Evolutionary conservation across 2,113 vertebrate genomes (phyloP).

Genomic region (Colistium nudipinnis): DNA sequence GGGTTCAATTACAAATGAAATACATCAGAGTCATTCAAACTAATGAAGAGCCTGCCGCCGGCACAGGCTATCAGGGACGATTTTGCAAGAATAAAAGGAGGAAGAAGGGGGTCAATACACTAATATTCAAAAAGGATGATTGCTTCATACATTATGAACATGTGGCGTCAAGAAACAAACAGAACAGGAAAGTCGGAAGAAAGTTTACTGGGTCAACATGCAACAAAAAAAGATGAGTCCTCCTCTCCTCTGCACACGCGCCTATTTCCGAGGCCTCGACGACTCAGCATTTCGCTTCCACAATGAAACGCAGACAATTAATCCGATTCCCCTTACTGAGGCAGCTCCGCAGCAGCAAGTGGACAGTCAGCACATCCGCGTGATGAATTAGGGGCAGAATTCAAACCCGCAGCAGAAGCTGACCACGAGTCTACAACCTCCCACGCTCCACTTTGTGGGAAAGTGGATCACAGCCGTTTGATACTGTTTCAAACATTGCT

Average conservation of each 20-base stretch:
- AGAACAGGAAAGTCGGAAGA: slow-evolving; percentile 51
- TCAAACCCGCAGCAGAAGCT: slow-evolving; percentile 59
- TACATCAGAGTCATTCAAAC: slow-evolving; percentile 41
- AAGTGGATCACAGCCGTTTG: background rate
- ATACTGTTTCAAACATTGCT: background rate
- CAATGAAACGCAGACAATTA: slow-evolving; percentile 63
- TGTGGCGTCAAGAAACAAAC: slow-evolving; percentile 43
- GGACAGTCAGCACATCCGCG: slow-evolving; percentile 69
- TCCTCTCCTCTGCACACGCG: slow-evolving; percentile 67
- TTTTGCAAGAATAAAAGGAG: background rate
- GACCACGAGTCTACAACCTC: slow-evolving; percentile 29
- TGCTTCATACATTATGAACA: slow-evolving; percentile 36
- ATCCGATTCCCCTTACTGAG: slow-evolving; percentile 69
- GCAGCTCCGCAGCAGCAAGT: slow-evolving; percentile 58
- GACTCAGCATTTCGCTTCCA: slow-evolving; percentile 65
- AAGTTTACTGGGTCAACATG: slow-evolving; percentile 71
- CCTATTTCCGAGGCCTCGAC: slow-evolving; percentile 40
- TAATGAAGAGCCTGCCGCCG: slow-evolving; percentile 26
- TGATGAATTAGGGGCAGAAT: slow-evolving; percentile 65
- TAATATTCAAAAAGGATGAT: slow-evolving; percentile 25
- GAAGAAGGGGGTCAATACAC: slow-evolving; percentile 10
- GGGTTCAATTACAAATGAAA: slow-evolving; percentile 33
- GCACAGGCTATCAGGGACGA: slow-evolving; percentile 24
- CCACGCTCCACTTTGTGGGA: slow-evolving; percentile 19
- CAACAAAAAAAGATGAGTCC: slow-evolving; percentile 76